Evolutionary conservation across 37 sponge, comb jelly and placozoan species (phyloP), one percentile per base, ranked within the genome.

Genomic region (Axinella damicornis): DNA sequence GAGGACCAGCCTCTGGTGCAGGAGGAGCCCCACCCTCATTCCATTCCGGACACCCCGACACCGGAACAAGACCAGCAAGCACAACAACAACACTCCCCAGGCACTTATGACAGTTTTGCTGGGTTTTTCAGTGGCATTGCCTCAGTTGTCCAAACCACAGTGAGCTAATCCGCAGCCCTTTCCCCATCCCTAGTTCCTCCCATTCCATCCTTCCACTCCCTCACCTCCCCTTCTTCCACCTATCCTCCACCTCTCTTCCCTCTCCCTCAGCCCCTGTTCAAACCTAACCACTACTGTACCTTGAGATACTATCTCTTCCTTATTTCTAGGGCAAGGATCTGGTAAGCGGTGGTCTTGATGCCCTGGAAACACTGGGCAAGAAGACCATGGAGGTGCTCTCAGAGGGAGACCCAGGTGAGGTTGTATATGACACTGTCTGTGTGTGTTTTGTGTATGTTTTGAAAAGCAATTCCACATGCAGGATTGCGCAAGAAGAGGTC

Each of bases 381-480:
- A 97, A 97, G 81, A 97, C 97, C 18, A 92, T 94, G 85, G 89
- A 90, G 21, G 75, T 97, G 0, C 35, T 97, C 1, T 84, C 97
- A 17, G 97, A 97, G 58, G 93, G 93, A 68, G 97, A 97, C 64
- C 93, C 95, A 65, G 96, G 96, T 92, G 9, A 63, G 66, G n/a
- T n/a, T n/a, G n/a, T n/a, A n/a, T n/a, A n/a, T n/a, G n/a, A n/a
- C n/a, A n/a, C n/a, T n/a, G n/a, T n/a, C n/a, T n/a, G n/a, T n/a
- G n/a, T n/a, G n/a, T n/a, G n/a, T n/a, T n/a, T n/a, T n/a, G n/a
- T n/a, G n/a, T n/a, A n/a, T n/a, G n/a, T n/a, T n/a, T n/a, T n/a
- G n/a, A n/a, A n/a, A n/a, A n/a, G n/a, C 9, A 4, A 4, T 46
- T 46, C 4, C 46, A 46, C 46, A 46, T 46, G 46, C 9, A 92